These are phyloP conservation scores for Bradypodion ventrale DNA, from an alignment of 2,797 vertebrate species.

Conservation along the genomic window DNA sequence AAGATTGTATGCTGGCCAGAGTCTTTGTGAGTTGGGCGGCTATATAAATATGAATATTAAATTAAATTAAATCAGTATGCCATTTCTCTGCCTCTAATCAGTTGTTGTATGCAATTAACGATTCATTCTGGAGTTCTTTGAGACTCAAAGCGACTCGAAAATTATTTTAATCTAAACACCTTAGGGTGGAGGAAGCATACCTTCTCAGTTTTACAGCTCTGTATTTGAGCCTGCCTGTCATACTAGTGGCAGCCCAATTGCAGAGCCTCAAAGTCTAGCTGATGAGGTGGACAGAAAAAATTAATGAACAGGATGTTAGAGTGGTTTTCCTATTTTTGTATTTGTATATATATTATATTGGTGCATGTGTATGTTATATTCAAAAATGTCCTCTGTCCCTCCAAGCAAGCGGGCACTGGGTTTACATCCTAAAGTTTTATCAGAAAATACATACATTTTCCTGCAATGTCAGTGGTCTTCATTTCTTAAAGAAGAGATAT, in stretches of 20 bases:
- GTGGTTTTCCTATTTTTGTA: too few relatives aligned
- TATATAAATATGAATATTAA: too few relatives aligned
- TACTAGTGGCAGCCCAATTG: background rate
- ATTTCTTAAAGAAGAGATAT: constrained; percentile 44
- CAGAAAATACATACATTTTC: constrained; percentile 25
- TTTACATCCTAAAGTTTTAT: constrained; percentile 42
- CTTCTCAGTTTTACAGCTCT: background rate
- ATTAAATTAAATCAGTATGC: too few relatives aligned
- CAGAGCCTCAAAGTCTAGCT: background rate
- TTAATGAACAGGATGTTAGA: too few relatives aligned
- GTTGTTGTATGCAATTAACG: background rate
- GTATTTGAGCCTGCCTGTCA: background rate
- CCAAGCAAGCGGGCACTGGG: background rate
- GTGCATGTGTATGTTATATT: too few relatives aligned
- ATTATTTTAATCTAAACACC: background rate
- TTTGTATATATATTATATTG: too few relatives aligned
- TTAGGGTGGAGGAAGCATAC: background rate
- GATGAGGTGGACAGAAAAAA: background rate
- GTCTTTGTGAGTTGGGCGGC: too few relatives aligned
- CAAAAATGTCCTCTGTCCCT: too few relatives aligned
- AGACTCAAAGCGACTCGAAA: background rate
- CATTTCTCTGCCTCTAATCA: accelerated
- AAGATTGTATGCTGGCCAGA: too few relatives aligned
- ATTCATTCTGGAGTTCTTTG: background rate
- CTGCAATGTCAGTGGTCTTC: constrained; percentile 16